A percentile compares a stretch with the other conserved stretches of the same genome.
phyloP scores from a whole-genome alignment of 92 coral and sea anemone species.

The Epizoanthus scotinus region DNA sequence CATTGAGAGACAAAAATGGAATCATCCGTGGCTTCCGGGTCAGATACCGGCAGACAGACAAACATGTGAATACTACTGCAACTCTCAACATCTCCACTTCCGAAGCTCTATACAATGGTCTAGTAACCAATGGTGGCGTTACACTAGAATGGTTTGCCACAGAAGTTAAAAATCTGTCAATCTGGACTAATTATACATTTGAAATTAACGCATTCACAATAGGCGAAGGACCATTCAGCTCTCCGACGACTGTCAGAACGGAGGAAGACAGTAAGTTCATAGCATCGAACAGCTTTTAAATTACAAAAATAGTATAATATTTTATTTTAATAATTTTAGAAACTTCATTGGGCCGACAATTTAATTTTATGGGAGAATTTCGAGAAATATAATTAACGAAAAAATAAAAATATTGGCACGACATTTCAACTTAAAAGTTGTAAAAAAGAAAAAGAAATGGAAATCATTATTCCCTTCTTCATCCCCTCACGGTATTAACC shows the following conservation, averaged over 20 bases:
- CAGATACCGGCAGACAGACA: slow-evolving; percentile 48
- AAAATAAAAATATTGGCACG: no score
- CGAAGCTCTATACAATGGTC: background rate
- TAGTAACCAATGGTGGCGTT: background rate
- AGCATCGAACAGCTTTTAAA: background rate
- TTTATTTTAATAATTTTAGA: no score
- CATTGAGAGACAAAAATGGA: slow-evolving; percentile 52
- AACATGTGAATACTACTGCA: slow-evolving; percentile 14
- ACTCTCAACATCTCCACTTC: background rate
- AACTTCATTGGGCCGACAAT: no score
- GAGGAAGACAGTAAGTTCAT: slow-evolving; percentile 69
- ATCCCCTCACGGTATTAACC: no score
- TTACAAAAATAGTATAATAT: no score
- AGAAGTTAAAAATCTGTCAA: slow-evolving; percentile 48
- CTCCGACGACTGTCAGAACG: slow-evolving; percentile 45
- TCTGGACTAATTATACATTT: slow-evolving; percentile 69
- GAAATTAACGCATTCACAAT: slow-evolving; percentile 58
- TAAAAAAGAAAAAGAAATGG: no score
- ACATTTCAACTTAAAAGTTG: no score
- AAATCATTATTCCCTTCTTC: no score
- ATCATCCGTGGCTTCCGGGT: slow-evolving; percentile 50
- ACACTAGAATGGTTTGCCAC: slow-evolving; percentile 28
- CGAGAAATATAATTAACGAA: no score
- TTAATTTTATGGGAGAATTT: no score
- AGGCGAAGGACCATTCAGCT: slow-evolving; percentile 46